Percentiles rank a stretch among this genome's conserved stretches.
Conservation (phyloP, 2,113 vertebrate genomes). For the Loxodonta africana region DNA sequence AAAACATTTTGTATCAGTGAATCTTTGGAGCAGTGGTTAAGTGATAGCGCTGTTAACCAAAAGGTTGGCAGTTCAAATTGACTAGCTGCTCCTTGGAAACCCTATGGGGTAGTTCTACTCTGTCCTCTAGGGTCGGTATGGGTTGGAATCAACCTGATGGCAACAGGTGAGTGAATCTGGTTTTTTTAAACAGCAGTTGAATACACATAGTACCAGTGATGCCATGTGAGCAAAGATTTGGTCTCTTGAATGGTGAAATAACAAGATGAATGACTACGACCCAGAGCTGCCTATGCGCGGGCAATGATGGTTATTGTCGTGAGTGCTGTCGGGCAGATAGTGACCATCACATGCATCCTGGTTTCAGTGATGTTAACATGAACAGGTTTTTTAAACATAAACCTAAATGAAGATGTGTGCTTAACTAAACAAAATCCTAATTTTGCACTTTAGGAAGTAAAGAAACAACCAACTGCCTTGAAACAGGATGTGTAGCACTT, state of each 20-base stretch:
- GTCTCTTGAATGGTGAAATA: neutral
- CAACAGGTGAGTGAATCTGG: neutral
- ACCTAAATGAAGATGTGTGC: neutral
- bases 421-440: constrained; percentile 16
- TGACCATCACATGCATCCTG: neutral
- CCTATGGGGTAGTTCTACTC: no score
- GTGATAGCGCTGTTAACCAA: no score
- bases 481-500: neutral
- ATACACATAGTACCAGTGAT: neutral
- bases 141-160: no score
- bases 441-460: constrained; percentile 42
- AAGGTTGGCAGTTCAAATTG: no score
- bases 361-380: neutral
- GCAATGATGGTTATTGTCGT: neutral
- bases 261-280: neutral
- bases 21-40: no score
- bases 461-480: neutral
- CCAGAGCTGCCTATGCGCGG: rapidly evolving
- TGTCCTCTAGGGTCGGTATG: no score
- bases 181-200: neutral
- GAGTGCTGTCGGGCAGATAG: neutral
- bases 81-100: no score
- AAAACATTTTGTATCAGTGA: no score
- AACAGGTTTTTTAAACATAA: neutral
- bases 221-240: neutral